Conservation (phyloP, 2,797 vertebrate genomes). For the Chelon auratus region DNA sequence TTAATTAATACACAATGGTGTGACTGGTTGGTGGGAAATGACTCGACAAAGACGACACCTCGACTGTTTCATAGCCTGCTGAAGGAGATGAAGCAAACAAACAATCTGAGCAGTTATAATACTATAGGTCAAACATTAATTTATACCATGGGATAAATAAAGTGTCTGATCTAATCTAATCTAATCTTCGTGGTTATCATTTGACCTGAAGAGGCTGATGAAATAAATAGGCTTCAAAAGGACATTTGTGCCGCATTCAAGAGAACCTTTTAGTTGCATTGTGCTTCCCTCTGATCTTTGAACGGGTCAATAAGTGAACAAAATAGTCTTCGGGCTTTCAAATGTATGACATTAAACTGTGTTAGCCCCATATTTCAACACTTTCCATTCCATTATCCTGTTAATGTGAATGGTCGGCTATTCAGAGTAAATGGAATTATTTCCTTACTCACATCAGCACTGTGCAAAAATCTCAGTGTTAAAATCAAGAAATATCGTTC, state of each 20-base stretch:
- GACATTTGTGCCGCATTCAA: neutral
- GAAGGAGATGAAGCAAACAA: neutral
- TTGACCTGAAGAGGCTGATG: neutral
- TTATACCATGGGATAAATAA: neutral
- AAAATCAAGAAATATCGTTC: neutral
- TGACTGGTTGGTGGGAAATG: constrained; percentile 19
- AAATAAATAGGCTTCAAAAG: neutral
- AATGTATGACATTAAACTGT: too few relatives aligned
- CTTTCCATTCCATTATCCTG: neutral
- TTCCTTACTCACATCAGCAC: neutral
- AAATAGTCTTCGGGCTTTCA: too few relatives aligned
- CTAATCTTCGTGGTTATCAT: neutral
- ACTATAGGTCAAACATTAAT: neutral
- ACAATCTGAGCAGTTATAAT: neutral
- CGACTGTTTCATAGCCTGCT: neutral
- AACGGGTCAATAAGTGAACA: too few relatives aligned
- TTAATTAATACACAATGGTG: constrained; percentile 58
- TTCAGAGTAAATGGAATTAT: neutral
- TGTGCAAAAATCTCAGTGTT: neutral
- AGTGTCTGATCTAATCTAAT: too few relatives aligned
- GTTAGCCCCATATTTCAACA: neutral
- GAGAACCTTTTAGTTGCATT: neutral
- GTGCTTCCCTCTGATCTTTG: neutral
- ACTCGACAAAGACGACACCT: constrained; percentile 1
- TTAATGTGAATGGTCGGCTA: neutral